Evolutionary conservation across 2,113 vertebrate genomes (phyloP).

Genomic region (Elaphurus davidianus): DNA sequence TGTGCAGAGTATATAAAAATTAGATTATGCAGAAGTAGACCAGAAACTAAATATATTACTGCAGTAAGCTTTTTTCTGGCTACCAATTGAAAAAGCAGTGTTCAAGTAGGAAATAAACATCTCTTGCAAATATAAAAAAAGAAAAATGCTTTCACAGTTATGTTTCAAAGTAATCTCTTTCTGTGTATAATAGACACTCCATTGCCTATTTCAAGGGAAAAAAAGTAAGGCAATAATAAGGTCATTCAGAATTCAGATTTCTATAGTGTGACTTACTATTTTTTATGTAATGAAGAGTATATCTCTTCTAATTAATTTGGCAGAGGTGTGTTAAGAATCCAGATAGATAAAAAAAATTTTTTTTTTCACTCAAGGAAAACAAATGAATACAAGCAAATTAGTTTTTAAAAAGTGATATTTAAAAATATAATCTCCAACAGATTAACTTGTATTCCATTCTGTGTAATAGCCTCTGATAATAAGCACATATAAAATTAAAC

Average conservation of each 20-base stretch:
- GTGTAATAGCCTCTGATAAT: constrained; percentile 2
- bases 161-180: constrained; percentile 23
- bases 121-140: constrained; percentile 44
- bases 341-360: background rate
- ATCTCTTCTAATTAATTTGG: constrained; percentile 28
- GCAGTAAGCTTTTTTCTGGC: constrained; percentile 20
- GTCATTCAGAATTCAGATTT: background rate
- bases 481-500: background rate
- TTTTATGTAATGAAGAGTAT: background rate
- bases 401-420: background rate
- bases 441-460: background rate
- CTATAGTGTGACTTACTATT: background rate
- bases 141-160: background rate
- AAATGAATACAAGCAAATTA: constrained; percentile 10
- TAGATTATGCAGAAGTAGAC: constrained; percentile 76
- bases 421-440: background rate
- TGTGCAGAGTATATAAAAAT: constrained; percentile 81
- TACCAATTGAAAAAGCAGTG: constrained; percentile 37
- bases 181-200: background rate
- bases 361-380: background rate
- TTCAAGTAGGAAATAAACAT: constrained; percentile 44
- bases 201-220: background rate
- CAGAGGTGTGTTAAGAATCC: background rate
- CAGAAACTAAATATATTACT: constrained; percentile 60
- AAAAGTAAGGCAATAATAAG: background rate